Evolutionary conservation across 1,140 invertebrate genomes (phyloP), one percentile per base, ranked within the genome.

Genomic region (Anastrepha obliqua): DNA sequence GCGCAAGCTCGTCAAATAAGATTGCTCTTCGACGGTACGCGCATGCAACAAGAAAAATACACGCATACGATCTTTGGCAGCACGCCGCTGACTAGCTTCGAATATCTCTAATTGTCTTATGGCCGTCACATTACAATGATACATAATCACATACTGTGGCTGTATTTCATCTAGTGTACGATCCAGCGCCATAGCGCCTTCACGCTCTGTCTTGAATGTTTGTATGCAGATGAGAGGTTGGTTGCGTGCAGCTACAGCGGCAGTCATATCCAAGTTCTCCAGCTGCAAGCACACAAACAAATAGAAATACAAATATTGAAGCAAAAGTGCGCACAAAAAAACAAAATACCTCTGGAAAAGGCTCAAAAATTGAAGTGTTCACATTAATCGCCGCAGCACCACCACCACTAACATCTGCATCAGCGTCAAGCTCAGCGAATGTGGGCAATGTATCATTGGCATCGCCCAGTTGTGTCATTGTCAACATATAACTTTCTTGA

Each of bases 21-120:
- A 95, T 94, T 99, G 98, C 93, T 99, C 98, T 94, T 99, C 99
- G 0, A 98, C 97, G 29, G 98, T 99, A 44, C 96, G 96, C 13
- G 96, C 96, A 92, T 98, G 98, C 78, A 98, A 95, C 42, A 99
- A 91, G 90, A 99, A 98, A 93, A 97, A 99, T n/a, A 99, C 96
- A 90, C 95, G 96, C 2, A 98, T 91, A 7, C 94, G 92, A 6
- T 94, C 91, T 0, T 94, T 94, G 6, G 95, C 94, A 90, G 95
- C 93, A 17, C 94, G 93, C 64, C 95, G 95, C 90, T 96, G 96
- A 89, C 96, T 96, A 58, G 97, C 95, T 95, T 98, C 95, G 89
- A 94, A 95, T 55, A 98, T 95, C 94, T 99, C 98, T 58, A 99
- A 95, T 94, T 98, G 97, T 59, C 98, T 94, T 3, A 99, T 96